phyloP scores from a whole-genome alignment of 64 coral and sea anemone species.

The Acropora tenuis region DNA sequence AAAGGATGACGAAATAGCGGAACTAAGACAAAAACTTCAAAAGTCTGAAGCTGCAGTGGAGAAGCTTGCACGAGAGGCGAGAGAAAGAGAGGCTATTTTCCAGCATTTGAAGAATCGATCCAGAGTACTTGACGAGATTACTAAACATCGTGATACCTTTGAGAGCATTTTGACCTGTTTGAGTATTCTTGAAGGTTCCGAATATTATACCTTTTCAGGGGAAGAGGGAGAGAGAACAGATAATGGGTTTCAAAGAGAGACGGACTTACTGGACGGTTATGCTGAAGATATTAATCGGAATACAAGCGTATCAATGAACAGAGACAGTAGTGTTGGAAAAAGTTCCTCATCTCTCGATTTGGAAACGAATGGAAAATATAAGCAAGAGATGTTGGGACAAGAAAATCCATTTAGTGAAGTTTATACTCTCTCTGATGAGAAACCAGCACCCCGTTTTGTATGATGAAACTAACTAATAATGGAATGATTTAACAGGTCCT shows the following conservation, averaged over 20 bases:
- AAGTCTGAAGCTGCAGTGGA: constrained; percentile 11
- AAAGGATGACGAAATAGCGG: constrained; percentile 78
- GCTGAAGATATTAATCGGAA: constrained; percentile 19
- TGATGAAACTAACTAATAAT: not conserved
- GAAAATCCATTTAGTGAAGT: constrained; percentile 2
- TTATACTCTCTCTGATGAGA: not conserved
- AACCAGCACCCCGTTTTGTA: constrained; percentile 37
- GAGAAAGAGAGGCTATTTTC: constrained; percentile 26
- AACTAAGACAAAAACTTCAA: constrained; percentile 40
- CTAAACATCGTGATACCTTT: constrained; percentile 62
- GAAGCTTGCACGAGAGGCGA: constrained; percentile 52
- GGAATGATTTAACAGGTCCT: no score
- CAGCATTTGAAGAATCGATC: constrained; percentile 68
- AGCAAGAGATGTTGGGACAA: not conserved
- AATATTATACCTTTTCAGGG: not conserved
- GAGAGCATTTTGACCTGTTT: constrained; percentile 74
- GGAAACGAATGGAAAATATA: not conserved
- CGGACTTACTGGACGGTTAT: constrained; percentile 20
- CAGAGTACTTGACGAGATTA: constrained; percentile 72
- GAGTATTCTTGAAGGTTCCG: constrained; percentile 57
- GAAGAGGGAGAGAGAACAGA: not conserved
- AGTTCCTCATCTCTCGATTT: constrained; percentile 1
- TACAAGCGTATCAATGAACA: not conserved
- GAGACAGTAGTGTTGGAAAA: constrained; percentile 1
- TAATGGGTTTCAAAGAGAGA: not conserved